These are phyloP conservation scores for Olivierus martensii DNA, from an alignment of 1,140 invertebrate genomes.

Conservation along the genomic window DNA sequence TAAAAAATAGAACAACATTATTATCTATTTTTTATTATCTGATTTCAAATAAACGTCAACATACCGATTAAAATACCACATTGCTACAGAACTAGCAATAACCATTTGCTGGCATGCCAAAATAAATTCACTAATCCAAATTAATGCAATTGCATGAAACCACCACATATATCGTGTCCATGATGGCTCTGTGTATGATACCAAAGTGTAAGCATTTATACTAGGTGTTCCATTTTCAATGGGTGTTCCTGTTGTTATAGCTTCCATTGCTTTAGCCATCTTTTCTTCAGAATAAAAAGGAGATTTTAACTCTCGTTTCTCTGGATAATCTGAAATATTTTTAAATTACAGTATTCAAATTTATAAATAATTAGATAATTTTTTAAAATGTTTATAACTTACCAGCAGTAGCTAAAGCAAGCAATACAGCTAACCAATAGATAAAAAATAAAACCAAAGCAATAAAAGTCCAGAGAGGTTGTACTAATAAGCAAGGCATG, in stretches of 20 bases:
- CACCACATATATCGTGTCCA: slow-evolving; percentile 33
- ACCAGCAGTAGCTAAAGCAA: slow-evolving; percentile 46
- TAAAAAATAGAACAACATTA: slow-evolving; percentile 24
- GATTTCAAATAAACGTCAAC: background rate
- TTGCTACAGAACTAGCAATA: slow-evolving; percentile 53
- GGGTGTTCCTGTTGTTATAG: background rate
- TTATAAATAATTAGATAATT: too few species aligned
- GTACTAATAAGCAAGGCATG: slow-evolving; percentile 70
- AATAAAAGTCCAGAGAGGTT: slow-evolving; percentile 72
- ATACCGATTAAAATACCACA: slow-evolving; percentile 49
- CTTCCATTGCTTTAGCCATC: too few species aligned
- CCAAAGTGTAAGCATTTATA: slow-evolving; percentile 13
- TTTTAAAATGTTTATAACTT: too few species aligned
- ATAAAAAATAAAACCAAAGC: slow-evolving; percentile 60
- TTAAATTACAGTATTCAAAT: too few species aligned
- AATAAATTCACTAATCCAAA: slow-evolving; percentile 58
- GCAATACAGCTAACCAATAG: slow-evolving; percentile 69
- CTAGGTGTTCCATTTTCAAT: background rate
- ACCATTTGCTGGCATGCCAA: slow-evolving; percentile 62
- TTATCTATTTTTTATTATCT: too few species aligned
- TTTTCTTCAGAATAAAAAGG: too few species aligned
- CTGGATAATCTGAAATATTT: too few species aligned
- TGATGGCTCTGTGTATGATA: slow-evolving; percentile 24
- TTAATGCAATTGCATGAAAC: slow-evolving; percentile 46
- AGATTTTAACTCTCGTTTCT: too few species aligned